Conservation (phyloP, 1,140 invertebrate species). For the Sycophila sp. region DNA sequence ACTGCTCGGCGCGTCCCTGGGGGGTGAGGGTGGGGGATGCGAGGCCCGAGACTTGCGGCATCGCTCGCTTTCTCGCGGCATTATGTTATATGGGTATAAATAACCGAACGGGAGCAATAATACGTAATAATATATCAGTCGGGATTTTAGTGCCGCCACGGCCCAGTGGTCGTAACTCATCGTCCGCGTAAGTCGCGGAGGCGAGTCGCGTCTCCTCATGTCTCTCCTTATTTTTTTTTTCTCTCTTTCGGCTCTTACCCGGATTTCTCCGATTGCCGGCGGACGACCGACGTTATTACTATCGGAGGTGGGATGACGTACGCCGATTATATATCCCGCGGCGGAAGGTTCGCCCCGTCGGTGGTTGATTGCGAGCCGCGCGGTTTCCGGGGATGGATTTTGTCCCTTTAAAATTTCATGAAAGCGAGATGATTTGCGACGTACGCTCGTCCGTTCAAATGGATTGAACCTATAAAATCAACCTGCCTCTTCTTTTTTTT, state of each 20-base stretch:
- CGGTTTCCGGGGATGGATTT: too few species aligned
- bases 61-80: not conserved
- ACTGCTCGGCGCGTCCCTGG: slow-evolving; percentile 50
- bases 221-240: not conserved
- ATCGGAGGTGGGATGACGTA: not conserved
- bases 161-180: slow-evolving; percentile 67
- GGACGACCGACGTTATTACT: slow-evolving; percentile 29
- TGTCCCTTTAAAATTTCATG: too few species aligned
- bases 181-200: slow-evolving; percentile 54
- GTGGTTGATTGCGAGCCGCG: too few species aligned
- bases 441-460: too few species aligned
- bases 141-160: slow-evolving; percentile 65
- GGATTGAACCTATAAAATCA: too few species aligned
- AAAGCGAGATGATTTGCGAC: too few species aligned
- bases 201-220: not conserved
- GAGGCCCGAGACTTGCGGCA: slow-evolving; percentile 25
- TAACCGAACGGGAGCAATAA: slow-evolving; percentile 68
- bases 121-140: slow-evolving; percentile 69
- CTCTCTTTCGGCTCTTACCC: not conserved
- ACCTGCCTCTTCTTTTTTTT: too few species aligned
- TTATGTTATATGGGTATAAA: slow-evolving; percentile 65
- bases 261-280: slow-evolving; percentile 23
- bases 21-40: slow-evolving; percentile 53
- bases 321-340: not conserved
- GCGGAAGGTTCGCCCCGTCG: too few species aligned